These are phyloP conservation scores for Heliornis fulica DNA, from an alignment of 2,113 vertebrate species.

Conservation along the genomic window DNA sequence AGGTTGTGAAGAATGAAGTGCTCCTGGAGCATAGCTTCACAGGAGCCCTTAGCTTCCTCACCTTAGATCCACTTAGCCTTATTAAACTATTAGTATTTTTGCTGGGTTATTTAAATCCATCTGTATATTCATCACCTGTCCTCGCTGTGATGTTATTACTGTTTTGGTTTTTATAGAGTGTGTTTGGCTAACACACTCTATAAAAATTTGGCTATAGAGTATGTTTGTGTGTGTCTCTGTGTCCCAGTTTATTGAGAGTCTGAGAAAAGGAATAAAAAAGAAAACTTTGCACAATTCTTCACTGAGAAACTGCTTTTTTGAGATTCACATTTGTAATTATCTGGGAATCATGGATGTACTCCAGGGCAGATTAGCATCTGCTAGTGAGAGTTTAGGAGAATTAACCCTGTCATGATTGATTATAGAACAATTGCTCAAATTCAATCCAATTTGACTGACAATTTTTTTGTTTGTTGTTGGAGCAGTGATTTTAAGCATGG, in stretches of 20 bases:
- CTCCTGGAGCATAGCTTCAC: background rate
- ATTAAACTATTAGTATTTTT: background rate
- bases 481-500: background rate
- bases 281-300: background rate
- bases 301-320: background rate
- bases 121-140: background rate
- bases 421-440: background rate
- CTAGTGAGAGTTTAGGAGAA: background rate
- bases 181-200: background rate
- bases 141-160: background rate
- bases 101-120: background rate
- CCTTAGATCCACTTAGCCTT: background rate
- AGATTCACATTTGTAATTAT: background rate
- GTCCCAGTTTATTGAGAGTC: background rate
- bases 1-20: background rate
- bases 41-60: background rate
- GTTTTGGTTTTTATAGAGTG: background rate
- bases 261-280: background rate
- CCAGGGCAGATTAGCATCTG: conserved; percentile 11
- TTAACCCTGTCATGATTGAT: conserved; percentile 20
- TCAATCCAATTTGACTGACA: background rate
- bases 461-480: background rate
- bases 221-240: background rate
- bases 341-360: background rate
- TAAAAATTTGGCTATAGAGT: too few relatives aligned